phyloP scores from a whole-genome alignment of 2,797 vertebrate species.

The Gymnoscopelus braueri region DNA sequence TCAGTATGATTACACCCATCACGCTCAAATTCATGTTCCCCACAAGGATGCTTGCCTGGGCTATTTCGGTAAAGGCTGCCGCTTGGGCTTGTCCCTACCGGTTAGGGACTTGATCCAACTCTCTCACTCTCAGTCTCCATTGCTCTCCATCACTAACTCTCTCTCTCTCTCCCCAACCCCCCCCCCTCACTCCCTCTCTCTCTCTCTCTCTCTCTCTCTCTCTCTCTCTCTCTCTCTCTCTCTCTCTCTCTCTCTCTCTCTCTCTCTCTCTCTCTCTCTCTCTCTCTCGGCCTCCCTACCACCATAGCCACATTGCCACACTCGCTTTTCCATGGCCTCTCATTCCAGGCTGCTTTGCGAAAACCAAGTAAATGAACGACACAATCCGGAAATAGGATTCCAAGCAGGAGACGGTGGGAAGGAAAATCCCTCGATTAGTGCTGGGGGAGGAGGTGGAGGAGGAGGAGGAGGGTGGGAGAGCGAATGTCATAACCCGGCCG shows the following conservation, averaged over 20 bases:
- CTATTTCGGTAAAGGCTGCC: constrained; percentile 70
- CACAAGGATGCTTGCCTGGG: constrained; percentile 68
- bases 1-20: constrained; percentile 73
- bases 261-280: not conserved
- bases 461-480: constrained; percentile 31
- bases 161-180: constrained; percentile 13
- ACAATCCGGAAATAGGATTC: constrained; percentile 78
- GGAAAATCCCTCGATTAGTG: constrained; percentile 74
- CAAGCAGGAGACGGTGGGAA: constrained; percentile 73
- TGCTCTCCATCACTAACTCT: constrained; percentile 13
- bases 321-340: constrained; percentile 78
- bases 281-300: constrained; percentile 42
- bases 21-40: constrained; percentile 71
- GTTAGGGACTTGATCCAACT: constrained; percentile 36
- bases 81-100: constrained; percentile 66
- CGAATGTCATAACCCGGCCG: constrained; percentile 14
- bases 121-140: constrained; percentile 36
- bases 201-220: constrained; percentile 5
- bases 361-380: constrained; percentile 74
- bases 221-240: constrained; percentile 11
- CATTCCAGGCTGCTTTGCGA: constrained; percentile 68
- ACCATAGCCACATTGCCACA: constrained; percentile 69
- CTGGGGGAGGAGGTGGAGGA: constrained; percentile 42
- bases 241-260: constrained; percentile 17
- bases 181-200: not conserved